Conservation (phyloP, 1,140 invertebrate species). For the Hycleus cichorii region DNA sequence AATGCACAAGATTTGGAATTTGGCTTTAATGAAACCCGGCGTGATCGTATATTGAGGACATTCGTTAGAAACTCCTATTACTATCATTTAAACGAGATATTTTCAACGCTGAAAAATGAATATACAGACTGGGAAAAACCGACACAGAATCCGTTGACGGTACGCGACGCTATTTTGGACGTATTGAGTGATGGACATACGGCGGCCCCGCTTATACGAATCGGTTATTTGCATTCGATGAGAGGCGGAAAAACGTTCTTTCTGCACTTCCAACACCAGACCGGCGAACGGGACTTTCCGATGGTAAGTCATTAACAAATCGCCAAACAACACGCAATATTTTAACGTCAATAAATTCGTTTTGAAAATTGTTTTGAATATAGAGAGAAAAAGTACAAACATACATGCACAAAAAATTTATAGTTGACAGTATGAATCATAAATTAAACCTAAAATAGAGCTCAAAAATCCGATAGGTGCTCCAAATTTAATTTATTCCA, state of each 20-base stretch:
- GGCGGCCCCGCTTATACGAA: constrained; percentile 69
- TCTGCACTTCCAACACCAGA: constrained; percentile 80
- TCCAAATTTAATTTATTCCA: too few relatives aligned
- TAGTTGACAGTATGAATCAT: too few relatives aligned
- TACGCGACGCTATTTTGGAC: constrained; percentile 66
- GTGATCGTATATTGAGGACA: constrained; percentile 77
- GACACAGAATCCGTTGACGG: constrained; percentile 64
- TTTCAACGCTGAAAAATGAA: constrained; percentile 83
- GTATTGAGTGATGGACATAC: constrained; percentile 82
- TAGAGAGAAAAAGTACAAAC: too few relatives aligned
- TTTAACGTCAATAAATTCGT: too few relatives aligned
- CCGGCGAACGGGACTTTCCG: constrained; percentile 64
- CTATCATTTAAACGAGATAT: constrained; percentile 85
- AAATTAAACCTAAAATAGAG: too few relatives aligned
- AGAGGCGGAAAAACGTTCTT: constrained; percentile 73
- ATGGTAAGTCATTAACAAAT: constrained; percentile 48
- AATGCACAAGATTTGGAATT: constrained; percentile 72
- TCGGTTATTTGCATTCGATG: constrained; percentile 73
- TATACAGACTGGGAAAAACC: constrained; percentile 87
- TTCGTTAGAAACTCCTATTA: constrained; percentile 83
- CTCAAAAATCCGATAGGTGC: too few relatives aligned
- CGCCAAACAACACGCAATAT: too few relatives aligned
- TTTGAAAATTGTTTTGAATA: too few relatives aligned
- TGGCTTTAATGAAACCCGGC: constrained; percentile 75
- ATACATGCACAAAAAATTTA: too few relatives aligned